Base-by-base conservation (phyloP, 2,797 vertebrate species). In the Neosilurus mollespiculum region DNA sequence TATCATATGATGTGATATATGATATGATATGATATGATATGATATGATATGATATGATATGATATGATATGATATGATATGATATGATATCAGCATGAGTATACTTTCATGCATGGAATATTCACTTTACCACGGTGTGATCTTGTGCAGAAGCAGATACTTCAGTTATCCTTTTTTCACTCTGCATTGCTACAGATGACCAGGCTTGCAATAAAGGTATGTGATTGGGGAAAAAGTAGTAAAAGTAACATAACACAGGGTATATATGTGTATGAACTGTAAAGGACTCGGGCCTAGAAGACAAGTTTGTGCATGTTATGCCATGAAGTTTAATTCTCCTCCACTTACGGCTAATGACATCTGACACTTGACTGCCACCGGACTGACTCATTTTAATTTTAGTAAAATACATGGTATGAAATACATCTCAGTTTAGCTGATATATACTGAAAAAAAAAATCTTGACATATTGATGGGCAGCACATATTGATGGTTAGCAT, bases 151-250 rank as follows among this genome's bases (percentile, higher is more conserved):
- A 59, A 85, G 37, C 78, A 80, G 76, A 73, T 82, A 53, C 78
- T 83, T 89, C 66, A 84, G 64, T 85, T 85, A 80, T 93, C 85
- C 88, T 87, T 24, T 93, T 91, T 93, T 91, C 93, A 95, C 94
- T 91, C 94, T 94, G 95, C 96, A n/a, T 94, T 89, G 93, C 96
- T 87, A 58, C 93, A 98, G 97, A 96, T 90, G 97, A 97, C 91
- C 96, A 95, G 80, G 91, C 94, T 87, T 95, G 94, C 91, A 96
- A 97, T 72, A 95, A 93, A 98, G 97, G 97, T 98, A 95, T 78
- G 96, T 94, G 82, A 66, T 53, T 81, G 10, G n/a, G 37, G n/a
- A n/a, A 56, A 34, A 56, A n/a, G 16, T 4, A 14, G n/a, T 67
- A 53, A 6, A 24, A 30, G n/a, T 61, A 1, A 7, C 5, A 59